Conservation (phyloP, 2,888 invertebrate species). For the Pandemis heparana region DNA sequence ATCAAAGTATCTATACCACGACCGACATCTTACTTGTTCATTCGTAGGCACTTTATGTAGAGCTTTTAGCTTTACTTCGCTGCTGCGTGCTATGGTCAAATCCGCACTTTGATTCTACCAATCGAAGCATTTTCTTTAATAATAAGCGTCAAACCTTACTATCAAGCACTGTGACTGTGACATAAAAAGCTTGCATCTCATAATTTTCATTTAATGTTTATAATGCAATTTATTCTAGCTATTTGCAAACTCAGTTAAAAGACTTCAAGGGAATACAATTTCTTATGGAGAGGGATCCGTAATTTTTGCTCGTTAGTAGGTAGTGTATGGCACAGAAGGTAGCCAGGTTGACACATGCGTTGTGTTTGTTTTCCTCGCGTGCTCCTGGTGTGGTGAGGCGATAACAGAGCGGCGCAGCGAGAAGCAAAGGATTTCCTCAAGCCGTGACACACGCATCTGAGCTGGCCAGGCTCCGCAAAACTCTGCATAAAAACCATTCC, state of each 20-base stretch:
- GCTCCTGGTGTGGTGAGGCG: neutral
- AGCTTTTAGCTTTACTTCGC: neutral
- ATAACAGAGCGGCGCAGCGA: constrained; percentile 1
- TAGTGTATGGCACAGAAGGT: neutral
- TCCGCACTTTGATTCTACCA: neutral
- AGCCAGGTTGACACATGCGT: neutral
- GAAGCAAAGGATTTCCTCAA: constrained; percentile 29
- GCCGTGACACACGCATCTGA: constrained; percentile 40
- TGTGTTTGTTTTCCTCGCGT: neutral
- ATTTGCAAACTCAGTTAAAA: no score
- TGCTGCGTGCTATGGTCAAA: no score
- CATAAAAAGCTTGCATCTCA: no score
- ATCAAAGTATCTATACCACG: no score
- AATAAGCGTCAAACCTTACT: neutral
- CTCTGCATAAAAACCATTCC: constrained; percentile 41
- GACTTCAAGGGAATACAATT: no score
- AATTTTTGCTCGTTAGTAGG: neutral
- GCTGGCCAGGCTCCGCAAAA: constrained; percentile 32
- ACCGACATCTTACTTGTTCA: no score
- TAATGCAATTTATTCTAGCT: no score
- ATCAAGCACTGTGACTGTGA: no score
- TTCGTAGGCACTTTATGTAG: neutral
- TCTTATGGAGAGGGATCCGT: no score
- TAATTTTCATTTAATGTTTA: no score
- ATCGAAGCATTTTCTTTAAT: neutral